Base-by-base conservation (phyloP, 2,113 vertebrate species). In the Hymenochirus boettgeri region DNA sequence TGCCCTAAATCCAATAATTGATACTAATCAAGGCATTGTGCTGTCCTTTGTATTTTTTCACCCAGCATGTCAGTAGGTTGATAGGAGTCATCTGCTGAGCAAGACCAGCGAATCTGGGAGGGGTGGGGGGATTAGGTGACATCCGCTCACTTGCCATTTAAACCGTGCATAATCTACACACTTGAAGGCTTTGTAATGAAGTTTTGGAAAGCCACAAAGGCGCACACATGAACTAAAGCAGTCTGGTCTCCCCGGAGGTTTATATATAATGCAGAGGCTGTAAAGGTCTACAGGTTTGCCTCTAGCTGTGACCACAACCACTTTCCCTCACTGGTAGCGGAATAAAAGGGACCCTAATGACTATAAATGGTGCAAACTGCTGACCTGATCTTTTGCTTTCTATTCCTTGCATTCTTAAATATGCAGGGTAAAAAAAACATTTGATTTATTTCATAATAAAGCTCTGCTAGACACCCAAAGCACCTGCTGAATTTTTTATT, bases 401-500 rank as follows among this genome's bases (percentile, higher is more conserved):
- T 56, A 35, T 52, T 39, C 45, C 56, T 69, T 18, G 18, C 24
- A 31, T 60, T 35, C 27, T 69, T 53, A 59, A 52, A 53, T 10
- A n/a, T 15, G 26, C 24, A 29, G 18, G 25, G n/a, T n/a, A n/a
- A n/a, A n/a, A 67, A 47, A 52, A 48, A 60, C 53, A 52, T 53
- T n/a, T 48, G 11, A 33, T 52, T 66, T 51, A 58, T 51, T 52
- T 66, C 31, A 64, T 59, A 64, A 71, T 57, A 64, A 71, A 42
- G 42, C 53, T 22, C 29, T 35, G 52, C 57, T 45, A 50, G 46
- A 33, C 55, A 64, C 55, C 69, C 42, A 24, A 42, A 22, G 12
- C 69, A 53, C 56, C 60, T 73, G 37, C 64, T 79, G 62, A 74
- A 75, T 77, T 71, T 79, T 77, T 80, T 56, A 76, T 74, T 17